Evolutionary conservation across 2,797 vertebrate genomes (phyloP), one percentile per base, ranked within the genome.

Genomic region (Rhinichthys osculus): DNA sequence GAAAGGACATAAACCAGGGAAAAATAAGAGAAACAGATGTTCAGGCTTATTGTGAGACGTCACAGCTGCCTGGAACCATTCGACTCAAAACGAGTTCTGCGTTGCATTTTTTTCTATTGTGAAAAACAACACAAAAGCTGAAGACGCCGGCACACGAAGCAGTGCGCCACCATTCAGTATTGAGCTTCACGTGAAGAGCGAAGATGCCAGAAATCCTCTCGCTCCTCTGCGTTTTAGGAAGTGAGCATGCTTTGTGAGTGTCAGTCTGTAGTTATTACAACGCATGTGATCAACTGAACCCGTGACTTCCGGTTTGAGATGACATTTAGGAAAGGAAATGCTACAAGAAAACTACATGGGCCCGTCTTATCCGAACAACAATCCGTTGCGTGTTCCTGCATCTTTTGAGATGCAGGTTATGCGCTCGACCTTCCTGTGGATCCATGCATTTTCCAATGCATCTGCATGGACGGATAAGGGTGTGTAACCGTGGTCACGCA

Each of bases 261-360:
- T 72, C 67, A 23, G 50, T 30, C 5, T 71, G 54, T 38, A 47
- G 42, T 19, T 72, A 44, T 59, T 59, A 38, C 10, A 33, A 21
- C 5, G 6, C 14, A 7, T 70, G 42, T 42, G 74, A 47, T 54
- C 50, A 44, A 21, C 19, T 62, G 52, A 85, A 78, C 77, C 54
- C 14, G 21, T 64, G 40, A 71, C 35, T 44, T 62, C 50, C 57
- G 6, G 52, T 62, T 30, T 33, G n/a, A 76, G 44, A 38, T 66
- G 72, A 76, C 52, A 33, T 79, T 57, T 79, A 67, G 62, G 78
- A 38, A 66, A 81, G 40, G 57, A 84, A 77, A 82, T 88, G 50
- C 69, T 62, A 83, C 81, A 66, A 57, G 59, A 13, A 74, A 66
- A 50, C 52, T 57, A 73, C 70, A 73, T 83, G 57, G 59, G 59